Percentiles rank a stretch among this genome's conserved stretches.
Conservation (phyloP, 2,888 invertebrate genomes). For the Doris montereyensis region DNA sequence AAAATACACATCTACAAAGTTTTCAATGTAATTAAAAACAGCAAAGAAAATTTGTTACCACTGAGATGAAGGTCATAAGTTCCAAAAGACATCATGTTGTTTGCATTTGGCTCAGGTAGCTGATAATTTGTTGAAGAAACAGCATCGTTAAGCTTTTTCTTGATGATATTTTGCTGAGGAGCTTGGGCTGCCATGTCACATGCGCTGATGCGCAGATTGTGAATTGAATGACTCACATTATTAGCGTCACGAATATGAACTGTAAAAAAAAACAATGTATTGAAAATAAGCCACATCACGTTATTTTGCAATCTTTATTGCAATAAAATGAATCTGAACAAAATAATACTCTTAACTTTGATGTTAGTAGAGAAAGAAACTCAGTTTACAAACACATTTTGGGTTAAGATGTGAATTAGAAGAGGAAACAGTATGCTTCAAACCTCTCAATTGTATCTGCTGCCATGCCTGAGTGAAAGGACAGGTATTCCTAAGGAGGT, state of each 20-base stretch:
- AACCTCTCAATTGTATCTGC: too few relatives aligned
- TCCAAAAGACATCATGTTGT: constrained; percentile 65
- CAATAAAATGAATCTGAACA: not conserved
- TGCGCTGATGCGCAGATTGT: constrained; percentile 84
- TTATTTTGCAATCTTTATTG: too few relatives aligned
- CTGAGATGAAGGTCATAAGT: constrained; percentile 70
- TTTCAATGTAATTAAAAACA: too few relatives aligned
- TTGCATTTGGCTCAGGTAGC: constrained; percentile 57
- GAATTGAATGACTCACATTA: constrained; percentile 81
- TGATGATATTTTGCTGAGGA: constrained; percentile 85
- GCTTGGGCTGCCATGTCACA: constrained; percentile 87
- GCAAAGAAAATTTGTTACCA: too few relatives aligned
- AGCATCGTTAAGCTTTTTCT: constrained; percentile 88
- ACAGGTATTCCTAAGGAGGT: too few relatives aligned
- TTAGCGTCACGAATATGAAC: constrained; percentile 89
- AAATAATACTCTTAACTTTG: too few relatives aligned
- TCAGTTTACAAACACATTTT: too few relatives aligned
- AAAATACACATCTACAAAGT: too few relatives aligned
- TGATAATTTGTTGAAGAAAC: constrained; percentile 77
- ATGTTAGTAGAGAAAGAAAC: too few relatives aligned
- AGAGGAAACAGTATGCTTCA: too few relatives aligned
- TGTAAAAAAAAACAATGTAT: constrained; percentile 71
- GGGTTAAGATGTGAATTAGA: too few relatives aligned
- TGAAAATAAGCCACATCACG: not conserved
- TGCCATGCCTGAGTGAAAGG: too few relatives aligned